Evolutionary conservation across 2,113 vertebrate species (phyloP).

Genomic region (Etheostoma spectabile): DNA sequence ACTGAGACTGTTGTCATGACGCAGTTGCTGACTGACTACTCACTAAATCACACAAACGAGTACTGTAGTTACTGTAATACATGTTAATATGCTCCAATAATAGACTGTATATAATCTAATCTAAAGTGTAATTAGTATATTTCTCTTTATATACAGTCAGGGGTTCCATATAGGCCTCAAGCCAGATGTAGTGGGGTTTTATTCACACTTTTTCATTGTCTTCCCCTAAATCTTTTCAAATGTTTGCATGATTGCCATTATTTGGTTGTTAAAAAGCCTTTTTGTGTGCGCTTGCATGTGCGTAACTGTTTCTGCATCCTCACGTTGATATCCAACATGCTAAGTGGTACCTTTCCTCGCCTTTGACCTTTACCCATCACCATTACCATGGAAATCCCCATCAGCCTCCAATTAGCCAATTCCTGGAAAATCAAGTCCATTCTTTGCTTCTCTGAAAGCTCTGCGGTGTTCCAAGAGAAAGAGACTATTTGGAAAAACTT

Average conservation of each 20-base stretch:
- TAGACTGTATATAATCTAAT: too few relatives aligned
- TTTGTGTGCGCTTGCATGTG: too few relatives aligned
- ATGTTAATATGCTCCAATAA: not conserved
- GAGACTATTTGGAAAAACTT: slow-evolving; percentile 35
- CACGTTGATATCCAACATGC: too few relatives aligned
- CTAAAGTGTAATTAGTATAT: too few relatives aligned
- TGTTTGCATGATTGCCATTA: too few relatives aligned
- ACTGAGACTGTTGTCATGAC: slow-evolving; percentile 9
- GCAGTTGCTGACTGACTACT: not conserved
- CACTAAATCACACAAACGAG: not conserved
- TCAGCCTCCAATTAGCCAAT: slow-evolving; percentile 36
- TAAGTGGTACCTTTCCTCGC: too few relatives aligned
- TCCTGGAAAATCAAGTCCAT: slow-evolving; percentile 39
- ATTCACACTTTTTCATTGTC: too few relatives aligned
- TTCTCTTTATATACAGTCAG: too few relatives aligned
- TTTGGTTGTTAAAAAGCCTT: too few relatives aligned
- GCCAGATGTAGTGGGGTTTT: not conserved
- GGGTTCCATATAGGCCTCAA: not conserved
- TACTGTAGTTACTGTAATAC: not conserved
- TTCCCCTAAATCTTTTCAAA: not conserved
- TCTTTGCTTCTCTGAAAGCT: slow-evolving; percentile 53
- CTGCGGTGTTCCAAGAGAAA: slow-evolving; percentile 21
- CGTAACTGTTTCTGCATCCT: too few relatives aligned
- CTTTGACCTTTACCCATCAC: slow-evolving; percentile 19
- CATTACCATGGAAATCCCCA: slow-evolving; percentile 26